Evolutionary conservation across 1,140 invertebrate species (phyloP).

Genomic region (Drosophila auraria): DNA sequence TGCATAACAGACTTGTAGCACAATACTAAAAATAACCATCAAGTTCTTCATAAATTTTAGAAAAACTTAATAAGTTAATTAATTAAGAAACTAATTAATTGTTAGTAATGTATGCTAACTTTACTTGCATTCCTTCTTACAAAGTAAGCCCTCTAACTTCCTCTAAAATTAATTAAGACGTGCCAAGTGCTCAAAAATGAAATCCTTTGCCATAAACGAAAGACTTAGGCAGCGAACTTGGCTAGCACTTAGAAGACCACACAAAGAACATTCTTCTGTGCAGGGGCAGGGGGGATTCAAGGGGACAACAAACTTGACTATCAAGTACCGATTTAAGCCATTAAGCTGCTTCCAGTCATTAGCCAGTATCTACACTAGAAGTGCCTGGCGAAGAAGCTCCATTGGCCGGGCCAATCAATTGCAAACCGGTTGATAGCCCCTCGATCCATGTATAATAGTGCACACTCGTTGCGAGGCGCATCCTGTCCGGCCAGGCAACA

Average conservation of each 20-base stretch:
- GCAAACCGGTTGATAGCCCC: slow-evolving; percentile 77
- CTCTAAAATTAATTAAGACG: not conserved
- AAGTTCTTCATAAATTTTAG: too few species aligned
- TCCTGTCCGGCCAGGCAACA: slow-evolving; percentile 56
- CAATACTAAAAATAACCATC: too few species aligned
- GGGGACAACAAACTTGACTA: slow-evolving; percentile 31
- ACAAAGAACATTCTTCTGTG: slow-evolving; percentile 14
- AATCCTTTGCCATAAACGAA: slow-evolving; percentile 29
- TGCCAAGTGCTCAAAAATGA: not conserved
- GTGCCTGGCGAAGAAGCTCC: slow-evolving; percentile 42
- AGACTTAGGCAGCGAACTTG: slow-evolving; percentile 65
- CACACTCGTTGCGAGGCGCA: slow-evolving; percentile 29
- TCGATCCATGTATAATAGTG: slow-evolving; percentile 39
- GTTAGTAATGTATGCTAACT: not conserved
- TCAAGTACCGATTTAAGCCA: slow-evolving; percentile 58
- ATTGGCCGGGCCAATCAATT: slow-evolving; percentile 68
- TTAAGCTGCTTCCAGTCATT: slow-evolving; percentile 58
- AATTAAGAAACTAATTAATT: too few species aligned
- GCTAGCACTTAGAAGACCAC: slow-evolving; percentile 5
- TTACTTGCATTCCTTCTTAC: not conserved
- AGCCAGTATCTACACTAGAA: slow-evolving; percentile 75
- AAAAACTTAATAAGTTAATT: too few species aligned
- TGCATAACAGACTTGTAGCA: too few species aligned
- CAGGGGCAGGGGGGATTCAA: slow-evolving; percentile 1
- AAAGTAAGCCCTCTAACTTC: not conserved